Evolutionary conservation across 1,140 invertebrate species (phyloP), one percentile per base, ranked within the genome.

Genomic region (Branchinecta lindahli): DNA sequence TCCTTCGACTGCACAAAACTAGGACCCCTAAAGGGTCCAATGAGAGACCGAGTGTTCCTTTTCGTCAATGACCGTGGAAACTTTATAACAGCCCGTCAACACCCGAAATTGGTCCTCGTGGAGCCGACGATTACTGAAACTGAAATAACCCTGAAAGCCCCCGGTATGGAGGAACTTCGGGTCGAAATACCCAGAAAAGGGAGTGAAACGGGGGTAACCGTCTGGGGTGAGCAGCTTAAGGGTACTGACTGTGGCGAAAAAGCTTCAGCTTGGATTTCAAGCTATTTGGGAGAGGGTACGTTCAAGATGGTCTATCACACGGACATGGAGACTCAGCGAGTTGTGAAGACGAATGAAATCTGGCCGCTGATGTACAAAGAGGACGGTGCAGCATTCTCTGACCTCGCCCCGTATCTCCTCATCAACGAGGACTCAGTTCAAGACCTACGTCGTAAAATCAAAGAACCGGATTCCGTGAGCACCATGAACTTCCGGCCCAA

Each of bases 401-500:
- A 86, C 74, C 79, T 82, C 45, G 80, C 84, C 1, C 78, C 83
- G 52, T 87, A 80, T 72, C 82, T 83, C 67, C 69, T 88, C n/a
- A 80, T 87, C 44, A 86, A 85, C 70, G 80, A 85, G 70, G 78
- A 81, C 0, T 88, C 87, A 0, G 77, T 88, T 2, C 75, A 81
- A 0, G 86, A 88, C 44, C 75, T 88, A 67, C 87, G 86, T 75
- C 77, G 71, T 9, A 79, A 82, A 70, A 69, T 87, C 9, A 75
- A 82, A 15, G 44, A 70, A 73, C 21, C 74, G 33, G 78, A 83
- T 15, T 76, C 80, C 20, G 80, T 86, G 3, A 78, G 80, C n/a
- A 70, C 82, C 8, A 74, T 83, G 68, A 77, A 84, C 69, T 89
- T 89, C 75, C 79, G 87, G 52, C 82, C 84, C 0, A 89, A 88